Percentiles rank a stretch among this genome's conserved stretches.
These are phyloP conservation scores for Nomada ruficornis DNA, from an alignment of 2,888 invertebrate species.

Conservation along the genomic window DNA sequence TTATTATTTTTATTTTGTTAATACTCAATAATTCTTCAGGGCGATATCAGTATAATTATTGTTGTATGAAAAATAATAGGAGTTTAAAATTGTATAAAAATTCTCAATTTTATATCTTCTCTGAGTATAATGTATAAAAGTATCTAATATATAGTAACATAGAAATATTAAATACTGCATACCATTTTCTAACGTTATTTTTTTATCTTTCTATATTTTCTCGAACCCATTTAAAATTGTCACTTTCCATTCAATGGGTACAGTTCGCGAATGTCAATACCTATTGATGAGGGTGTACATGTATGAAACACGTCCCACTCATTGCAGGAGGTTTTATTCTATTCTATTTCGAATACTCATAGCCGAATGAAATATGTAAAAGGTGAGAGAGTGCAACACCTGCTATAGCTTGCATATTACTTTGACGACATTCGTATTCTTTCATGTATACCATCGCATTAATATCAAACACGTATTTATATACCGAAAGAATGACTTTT, in stretches of 20 bases:
- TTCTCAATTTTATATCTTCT: no score
- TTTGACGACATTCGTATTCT: not conserved
- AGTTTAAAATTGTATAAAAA: no score
- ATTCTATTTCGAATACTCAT: not conserved
- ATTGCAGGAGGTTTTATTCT: not conserved
- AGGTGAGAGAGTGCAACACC: not conserved
- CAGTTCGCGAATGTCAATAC: not conserved
- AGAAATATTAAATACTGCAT: no score
- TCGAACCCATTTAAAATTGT: not conserved
- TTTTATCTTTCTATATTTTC: no score
- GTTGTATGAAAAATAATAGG: no score
- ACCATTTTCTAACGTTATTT: no score
- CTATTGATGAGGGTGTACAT: not conserved
- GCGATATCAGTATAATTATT: no score
- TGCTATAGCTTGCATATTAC: not conserved
- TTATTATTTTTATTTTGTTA: no score
- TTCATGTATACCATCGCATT: not conserved
- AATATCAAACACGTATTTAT: not conserved
- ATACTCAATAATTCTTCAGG: no score
- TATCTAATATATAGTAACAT: no score
- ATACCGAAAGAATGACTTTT: conserved; percentile 3
- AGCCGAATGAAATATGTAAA: not conserved
- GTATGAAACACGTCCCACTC: not conserved
- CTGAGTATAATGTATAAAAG: no score
- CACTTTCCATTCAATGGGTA: not conserved